These are phyloP conservation scores for Patella pellucida DNA, from an alignment of 2,888 invertebrate species.

Conservation along the genomic window DNA sequence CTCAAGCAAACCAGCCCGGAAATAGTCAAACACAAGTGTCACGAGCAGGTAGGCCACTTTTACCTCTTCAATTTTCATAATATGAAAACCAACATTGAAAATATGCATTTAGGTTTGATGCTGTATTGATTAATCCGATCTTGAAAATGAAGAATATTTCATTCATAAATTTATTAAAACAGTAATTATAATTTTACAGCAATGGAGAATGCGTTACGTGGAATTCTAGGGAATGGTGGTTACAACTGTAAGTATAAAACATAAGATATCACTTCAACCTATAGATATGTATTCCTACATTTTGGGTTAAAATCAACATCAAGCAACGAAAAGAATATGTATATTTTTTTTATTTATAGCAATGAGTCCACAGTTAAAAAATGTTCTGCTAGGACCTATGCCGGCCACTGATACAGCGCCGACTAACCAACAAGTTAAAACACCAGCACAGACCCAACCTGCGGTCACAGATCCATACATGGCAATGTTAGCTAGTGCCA, in stretches of 20 bases:
- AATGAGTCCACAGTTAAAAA: conserved; percentile 4
- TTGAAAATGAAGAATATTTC: no score
- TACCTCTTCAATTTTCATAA: neutral
- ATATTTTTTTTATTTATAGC: neutral
- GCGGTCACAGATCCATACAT: no score
- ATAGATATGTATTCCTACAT: neutral
- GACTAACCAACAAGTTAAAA: neutral
- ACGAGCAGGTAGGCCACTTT: neutral
- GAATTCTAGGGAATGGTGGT: no score
- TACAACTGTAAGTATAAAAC: no score
- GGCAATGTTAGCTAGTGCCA: no score
- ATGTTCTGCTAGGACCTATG: neutral
- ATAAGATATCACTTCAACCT: no score
- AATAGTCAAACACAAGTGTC: neutral
- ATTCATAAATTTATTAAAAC: no score
- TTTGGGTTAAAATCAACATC: neutral
- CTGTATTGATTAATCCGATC: no score
- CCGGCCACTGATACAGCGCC: neutral
- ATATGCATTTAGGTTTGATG: neutral
- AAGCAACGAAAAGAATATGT: no score
- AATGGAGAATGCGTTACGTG: no score
- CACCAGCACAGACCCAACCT: no score
- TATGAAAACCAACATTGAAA: neutral
- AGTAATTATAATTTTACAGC: no score
- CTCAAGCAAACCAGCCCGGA: neutral